Evolutionary conservation across 2,888 invertebrate species (phyloP).

Genomic region (Tyria jacobaeae): DNA sequence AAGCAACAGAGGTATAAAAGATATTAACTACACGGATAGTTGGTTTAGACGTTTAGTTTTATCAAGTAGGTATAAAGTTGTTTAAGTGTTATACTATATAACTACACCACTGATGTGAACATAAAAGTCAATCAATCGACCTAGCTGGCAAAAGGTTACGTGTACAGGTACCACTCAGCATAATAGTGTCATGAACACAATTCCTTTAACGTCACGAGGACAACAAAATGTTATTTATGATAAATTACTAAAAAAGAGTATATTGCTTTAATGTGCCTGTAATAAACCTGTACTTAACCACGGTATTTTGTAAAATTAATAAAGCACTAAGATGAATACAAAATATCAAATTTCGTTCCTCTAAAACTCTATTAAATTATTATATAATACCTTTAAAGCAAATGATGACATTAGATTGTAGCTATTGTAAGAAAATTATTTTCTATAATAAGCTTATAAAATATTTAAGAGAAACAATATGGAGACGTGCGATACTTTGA

Average conservation of each 20-base stretch:
- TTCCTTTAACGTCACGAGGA: neutral
- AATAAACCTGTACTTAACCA: too few relatives aligned
- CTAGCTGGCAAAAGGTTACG: neutral
- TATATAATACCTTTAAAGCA: too few relatives aligned
- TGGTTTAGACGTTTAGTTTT: neutral
- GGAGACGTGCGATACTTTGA: slow-evolving; percentile 29
- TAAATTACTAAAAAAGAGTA: too few relatives aligned
- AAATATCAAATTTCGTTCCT: too few relatives aligned
- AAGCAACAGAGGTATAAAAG: neutral
- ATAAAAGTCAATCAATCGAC: neutral
- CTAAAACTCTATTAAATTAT: too few relatives aligned
- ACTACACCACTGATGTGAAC: neutral
- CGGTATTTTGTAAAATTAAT: neutral
- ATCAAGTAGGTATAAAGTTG: neutral
- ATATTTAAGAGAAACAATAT: slow-evolving; percentile 6
- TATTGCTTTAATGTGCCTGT: too few relatives aligned
- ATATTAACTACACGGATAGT: neutral
- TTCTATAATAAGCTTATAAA: neutral
- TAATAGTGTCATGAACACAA: neutral
- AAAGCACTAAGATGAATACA: too few relatives aligned
- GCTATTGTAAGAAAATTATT: neutral
- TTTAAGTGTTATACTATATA: neutral
- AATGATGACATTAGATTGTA: too few relatives aligned
- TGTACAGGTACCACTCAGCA: too few relatives aligned
- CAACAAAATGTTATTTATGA: neutral